phyloP scores from a whole-genome alignment of 2,797 vertebrate genomes.

The Nannoperca obscura region DNA sequence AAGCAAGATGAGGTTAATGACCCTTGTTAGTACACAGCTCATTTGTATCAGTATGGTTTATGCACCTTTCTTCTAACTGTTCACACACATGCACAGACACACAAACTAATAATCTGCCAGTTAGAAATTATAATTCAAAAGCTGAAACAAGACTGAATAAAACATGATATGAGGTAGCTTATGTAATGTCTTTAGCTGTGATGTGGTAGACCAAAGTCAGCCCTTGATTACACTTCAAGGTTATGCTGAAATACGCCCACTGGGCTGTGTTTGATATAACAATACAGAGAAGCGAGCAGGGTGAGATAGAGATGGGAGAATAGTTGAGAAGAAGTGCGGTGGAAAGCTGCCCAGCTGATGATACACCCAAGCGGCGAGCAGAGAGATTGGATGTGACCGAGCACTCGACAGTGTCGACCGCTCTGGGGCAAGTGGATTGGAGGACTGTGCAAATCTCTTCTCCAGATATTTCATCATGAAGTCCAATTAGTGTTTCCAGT shows the following conservation, averaged over 20 bases:
- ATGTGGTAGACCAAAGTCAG: constrained; percentile 52
- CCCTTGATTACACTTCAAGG: constrained; percentile 63
- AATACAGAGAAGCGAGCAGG: constrained; percentile 25
- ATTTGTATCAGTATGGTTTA: constrained; percentile 55
- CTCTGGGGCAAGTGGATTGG: constrained; percentile 9
- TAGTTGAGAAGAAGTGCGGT: constrained; percentile 38
- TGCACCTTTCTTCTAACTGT: constrained; percentile 23
- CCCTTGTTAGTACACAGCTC: constrained; percentile 58
- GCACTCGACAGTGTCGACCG: constrained; percentile 34
- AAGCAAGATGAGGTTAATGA: constrained; percentile 61
- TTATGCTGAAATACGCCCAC: constrained; percentile 50
- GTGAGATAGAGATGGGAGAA: constrained; percentile 42
- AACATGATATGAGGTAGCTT: constrained; percentile 43
- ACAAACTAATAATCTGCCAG: constrained; percentile 10
- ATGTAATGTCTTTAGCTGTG: constrained; percentile 49
- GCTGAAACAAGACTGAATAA: constrained; percentile 35
- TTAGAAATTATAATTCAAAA: constrained; percentile 24
- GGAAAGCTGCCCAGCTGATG: constrained; percentile 32
- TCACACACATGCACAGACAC: constrained; percentile 6
- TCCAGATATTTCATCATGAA: constrained; percentile 56
- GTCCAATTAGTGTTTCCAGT: constrained; percentile 53
- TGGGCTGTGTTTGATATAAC: constrained; percentile 49
- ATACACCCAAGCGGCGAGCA: constrained; percentile 13
- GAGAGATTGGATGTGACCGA: constrained; percentile 47
- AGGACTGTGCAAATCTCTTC: constrained; percentile 18